phyloP scores from a whole-genome alignment of 1,140 invertebrate genomes.

The Philaenus spumarius region DNA sequence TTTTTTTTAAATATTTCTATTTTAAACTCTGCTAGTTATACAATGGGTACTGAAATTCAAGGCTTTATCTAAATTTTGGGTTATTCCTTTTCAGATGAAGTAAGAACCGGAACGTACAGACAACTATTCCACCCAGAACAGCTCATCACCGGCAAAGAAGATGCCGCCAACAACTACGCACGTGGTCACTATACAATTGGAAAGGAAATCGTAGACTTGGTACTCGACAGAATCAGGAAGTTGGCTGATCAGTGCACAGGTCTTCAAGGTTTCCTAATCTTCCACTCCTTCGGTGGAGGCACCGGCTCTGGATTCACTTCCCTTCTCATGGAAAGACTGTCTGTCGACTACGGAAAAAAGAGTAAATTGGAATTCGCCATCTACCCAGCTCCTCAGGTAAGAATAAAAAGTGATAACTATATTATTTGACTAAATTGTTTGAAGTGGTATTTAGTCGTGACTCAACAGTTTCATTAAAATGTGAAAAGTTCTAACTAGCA shows the following conservation, averaged over 20 bases:
- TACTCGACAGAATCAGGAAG: slow-evolving; percentile 51
- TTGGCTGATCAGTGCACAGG: slow-evolving; percentile 49
- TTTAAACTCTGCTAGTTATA: too few relatives aligned
- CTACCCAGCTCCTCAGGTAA: slow-evolving; percentile 64
- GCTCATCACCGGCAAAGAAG: slow-evolving; percentile 56
- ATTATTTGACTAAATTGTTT: too few relatives aligned
- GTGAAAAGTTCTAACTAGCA: too few relatives aligned
- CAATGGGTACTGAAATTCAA: too few relatives aligned
- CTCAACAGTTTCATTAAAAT: too few relatives aligned
- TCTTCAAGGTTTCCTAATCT: slow-evolving; percentile 61
- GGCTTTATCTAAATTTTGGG: too few relatives aligned
- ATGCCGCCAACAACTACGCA: slow-evolving; percentile 61
- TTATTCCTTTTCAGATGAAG: slow-evolving; percentile 43
- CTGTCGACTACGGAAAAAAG: slow-evolving; percentile 61
- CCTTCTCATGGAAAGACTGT: slow-evolving; percentile 58
- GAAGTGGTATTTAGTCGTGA: too few relatives aligned
- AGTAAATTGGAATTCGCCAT: slow-evolving; percentile 61
- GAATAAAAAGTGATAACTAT: too few relatives aligned
- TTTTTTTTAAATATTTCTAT: too few relatives aligned
- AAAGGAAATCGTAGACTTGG: slow-evolving; percentile 58
- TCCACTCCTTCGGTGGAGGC: slow-evolving; percentile 71
- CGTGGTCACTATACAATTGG: slow-evolving; percentile 62
- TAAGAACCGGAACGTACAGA: slow-evolving; percentile 50
- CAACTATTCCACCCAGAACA: slow-evolving; percentile 57
- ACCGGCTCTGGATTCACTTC: slow-evolving; percentile 64